Conservation (phyloP, 2,888 invertebrate species). For the Hemaris fuciformis region DNA sequence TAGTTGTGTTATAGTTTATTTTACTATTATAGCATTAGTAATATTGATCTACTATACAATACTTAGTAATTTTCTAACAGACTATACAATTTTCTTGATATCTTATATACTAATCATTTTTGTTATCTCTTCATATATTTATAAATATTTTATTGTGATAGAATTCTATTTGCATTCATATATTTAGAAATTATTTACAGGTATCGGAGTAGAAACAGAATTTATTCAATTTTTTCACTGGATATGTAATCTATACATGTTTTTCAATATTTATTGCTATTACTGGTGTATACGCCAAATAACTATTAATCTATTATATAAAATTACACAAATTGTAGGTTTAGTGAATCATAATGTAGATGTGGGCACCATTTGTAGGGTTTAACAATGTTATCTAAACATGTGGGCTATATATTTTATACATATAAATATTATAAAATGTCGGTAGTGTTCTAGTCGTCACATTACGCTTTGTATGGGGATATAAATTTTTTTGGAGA, state of each 20-base stretch:
- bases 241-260: not conserved
- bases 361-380: not conserved
- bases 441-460: not conserved
- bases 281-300: not conserved
- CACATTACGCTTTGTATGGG: not conserved
- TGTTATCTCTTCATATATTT: not conserved
- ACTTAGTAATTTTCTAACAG: not conserved
- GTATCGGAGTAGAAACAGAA: not conserved
- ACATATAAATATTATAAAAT: not conserved
- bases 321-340: not conserved
- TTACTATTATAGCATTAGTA: no score
- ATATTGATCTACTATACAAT: not conserved
- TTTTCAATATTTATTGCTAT: not conserved
- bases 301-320: not conserved
- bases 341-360: not conserved
- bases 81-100: not conserved
- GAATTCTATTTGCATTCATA: not conserved
- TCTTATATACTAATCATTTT: not conserved
- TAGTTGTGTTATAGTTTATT: not conserved
- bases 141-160: not conserved
- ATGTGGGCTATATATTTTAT: not conserved
- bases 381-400: not conserved
- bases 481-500: not conserved
- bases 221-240: not conserved
- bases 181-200: not conserved